phyloP scores from a whole-genome alignment of 2,797 vertebrate genomes.

The Pelobates cultripes region DNA sequence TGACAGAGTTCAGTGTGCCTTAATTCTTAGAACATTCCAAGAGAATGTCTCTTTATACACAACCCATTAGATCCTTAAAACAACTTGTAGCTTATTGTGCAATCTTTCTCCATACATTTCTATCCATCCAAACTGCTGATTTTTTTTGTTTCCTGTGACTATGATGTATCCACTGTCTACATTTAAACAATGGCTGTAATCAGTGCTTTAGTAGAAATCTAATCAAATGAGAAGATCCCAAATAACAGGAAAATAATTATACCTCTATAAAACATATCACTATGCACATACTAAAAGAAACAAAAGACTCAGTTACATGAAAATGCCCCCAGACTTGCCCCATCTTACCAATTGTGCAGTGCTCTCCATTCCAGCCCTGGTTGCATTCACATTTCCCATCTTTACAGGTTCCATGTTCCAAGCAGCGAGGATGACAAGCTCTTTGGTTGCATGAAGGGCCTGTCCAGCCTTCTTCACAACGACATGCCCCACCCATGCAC shows the following conservation, averaged over 20 bases:
- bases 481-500: slow-evolving; percentile 90
- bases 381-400: slow-evolving; percentile 97
- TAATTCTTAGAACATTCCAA: too few species aligned
- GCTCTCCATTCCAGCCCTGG: slow-evolving; percentile 98
- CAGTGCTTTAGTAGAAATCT: background rate
- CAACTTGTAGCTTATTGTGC: too few species aligned
- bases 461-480: slow-evolving; percentile 94
- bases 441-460: slow-evolving; percentile 88
- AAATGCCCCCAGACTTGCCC: background rate
- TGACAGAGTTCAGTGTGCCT: too few species aligned
- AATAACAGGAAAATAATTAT: background rate
- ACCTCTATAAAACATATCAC: too few species aligned
- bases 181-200: slow-evolving; percentile 2
- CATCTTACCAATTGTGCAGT: slow-evolving; percentile 96
- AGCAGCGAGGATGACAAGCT: slow-evolving; percentile 92
- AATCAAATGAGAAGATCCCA: background rate
- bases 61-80: background rate
- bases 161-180: background rate
- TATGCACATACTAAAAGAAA: background rate
- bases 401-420: slow-evolving; percentile 92
- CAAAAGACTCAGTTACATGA: background rate
- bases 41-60: too few species aligned
- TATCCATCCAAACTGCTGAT: background rate
- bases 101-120: background rate
- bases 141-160: background rate